A percentile compares a stretch with the other conserved stretches of the same genome.
phyloP scores from a whole-genome alignment of 2,888 invertebrate species.

The Phorcus lineatus region DNA sequence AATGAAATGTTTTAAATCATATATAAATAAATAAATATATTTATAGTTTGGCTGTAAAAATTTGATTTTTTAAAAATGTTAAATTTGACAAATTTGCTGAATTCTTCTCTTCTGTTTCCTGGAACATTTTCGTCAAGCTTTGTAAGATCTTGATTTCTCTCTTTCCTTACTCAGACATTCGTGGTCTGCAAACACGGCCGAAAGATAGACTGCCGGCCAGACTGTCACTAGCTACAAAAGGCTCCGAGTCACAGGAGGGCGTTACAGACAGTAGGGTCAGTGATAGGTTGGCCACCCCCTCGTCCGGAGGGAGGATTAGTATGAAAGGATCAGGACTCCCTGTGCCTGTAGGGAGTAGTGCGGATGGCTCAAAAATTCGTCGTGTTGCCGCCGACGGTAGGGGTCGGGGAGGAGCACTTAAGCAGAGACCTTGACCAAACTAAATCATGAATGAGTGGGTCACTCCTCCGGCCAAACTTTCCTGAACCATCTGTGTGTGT shows the following conservation, averaged over 20 bases:
- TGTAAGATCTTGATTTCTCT: constrained; percentile 41
- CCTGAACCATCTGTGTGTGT: no score
- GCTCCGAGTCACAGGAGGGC: constrained; percentile 57
- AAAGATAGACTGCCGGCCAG: constrained; percentile 66
- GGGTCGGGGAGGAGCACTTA: constrained; percentile 14
- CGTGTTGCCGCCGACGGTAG: constrained; percentile 49
- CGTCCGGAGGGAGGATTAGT: constrained; percentile 69
- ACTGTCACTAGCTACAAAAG: constrained; percentile 59
- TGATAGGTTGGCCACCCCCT: constrained; percentile 69
- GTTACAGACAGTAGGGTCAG: constrained; percentile 60
- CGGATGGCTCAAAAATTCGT: constrained; percentile 65
- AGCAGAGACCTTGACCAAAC: constrained; percentile 24
- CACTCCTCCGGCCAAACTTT: no score
- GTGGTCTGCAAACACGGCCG: constrained; percentile 56
- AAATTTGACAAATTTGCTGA: neutral
- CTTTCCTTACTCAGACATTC: constrained; percentile 55
- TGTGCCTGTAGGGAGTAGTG: constrained; percentile 61
- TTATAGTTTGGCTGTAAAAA: neutral
- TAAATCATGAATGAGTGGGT: no score
- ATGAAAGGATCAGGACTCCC: constrained; percentile 68
- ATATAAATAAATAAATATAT: neutral
- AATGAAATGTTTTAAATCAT: no score
- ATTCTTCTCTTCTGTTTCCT: constrained; percentile 9
- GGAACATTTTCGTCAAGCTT: constrained; percentile 5
- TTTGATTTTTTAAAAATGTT: neutral